Conservation (phyloP, 2,888 invertebrate genomes). For the Byasa hedistus region DNA sequence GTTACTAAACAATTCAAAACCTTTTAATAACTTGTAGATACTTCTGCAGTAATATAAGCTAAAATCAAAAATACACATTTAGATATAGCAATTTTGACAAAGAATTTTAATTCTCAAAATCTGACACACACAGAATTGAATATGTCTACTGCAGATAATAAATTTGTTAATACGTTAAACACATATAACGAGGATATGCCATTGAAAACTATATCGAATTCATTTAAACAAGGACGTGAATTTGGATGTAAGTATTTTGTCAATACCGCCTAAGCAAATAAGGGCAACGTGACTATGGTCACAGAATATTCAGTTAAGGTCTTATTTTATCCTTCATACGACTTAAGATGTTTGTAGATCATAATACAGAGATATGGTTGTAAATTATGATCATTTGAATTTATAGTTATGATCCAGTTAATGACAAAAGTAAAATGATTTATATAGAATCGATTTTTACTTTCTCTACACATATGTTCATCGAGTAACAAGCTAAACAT, state of each 20-base stretch:
- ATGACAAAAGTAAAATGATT: no score
- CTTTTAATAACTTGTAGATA: no score
- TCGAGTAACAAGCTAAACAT: no score
- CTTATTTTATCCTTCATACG: background rate
- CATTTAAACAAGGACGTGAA: background rate
- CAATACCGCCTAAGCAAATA: background rate
- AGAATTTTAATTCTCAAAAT: no score
- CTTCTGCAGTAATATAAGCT: no score
- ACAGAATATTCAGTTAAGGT: background rate
- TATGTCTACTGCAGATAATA: background rate
- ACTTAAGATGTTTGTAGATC: background rate
- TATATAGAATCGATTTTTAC: no score
- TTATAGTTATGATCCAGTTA: no score
- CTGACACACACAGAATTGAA: background rate
- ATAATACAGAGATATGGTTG: background rate
- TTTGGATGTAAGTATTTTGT: constrained; percentile 7
- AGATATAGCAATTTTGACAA: no score
- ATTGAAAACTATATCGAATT: background rate
- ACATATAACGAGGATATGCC: constrained; percentile 3
- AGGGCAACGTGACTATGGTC: background rate
- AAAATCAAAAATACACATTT: no score
- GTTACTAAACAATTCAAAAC: no score
- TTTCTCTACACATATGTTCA: no score
- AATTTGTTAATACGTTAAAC: background rate
- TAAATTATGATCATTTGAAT: background rate